These are phyloP conservation scores for Merluccius polli DNA, from an alignment of 2,797 vertebrate genomes.

Conservation along the genomic window DNA sequence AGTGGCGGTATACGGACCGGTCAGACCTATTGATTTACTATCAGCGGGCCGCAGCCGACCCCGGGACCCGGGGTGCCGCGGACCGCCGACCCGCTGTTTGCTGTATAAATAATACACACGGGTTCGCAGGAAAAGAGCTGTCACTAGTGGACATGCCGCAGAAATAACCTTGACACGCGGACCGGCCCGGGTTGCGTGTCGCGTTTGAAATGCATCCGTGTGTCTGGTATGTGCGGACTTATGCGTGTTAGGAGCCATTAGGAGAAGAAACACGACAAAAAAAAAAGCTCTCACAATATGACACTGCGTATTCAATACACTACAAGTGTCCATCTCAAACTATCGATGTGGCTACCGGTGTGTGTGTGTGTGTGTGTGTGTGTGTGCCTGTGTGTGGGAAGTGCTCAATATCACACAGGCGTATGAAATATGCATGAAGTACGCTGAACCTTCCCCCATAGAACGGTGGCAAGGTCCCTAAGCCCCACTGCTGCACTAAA, in stretches of 20 bases:
- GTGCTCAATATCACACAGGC: constrained; percentile 45
- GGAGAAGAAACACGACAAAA: background rate
- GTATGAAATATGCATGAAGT: constrained; percentile 68
- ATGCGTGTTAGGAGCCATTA: background rate
- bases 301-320: background rate
- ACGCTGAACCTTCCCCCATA: constrained; percentile 46
- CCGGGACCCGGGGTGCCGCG: constrained; percentile 38
- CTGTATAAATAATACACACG: constrained; percentile 54
- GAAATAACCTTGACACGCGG: background rate
- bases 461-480: constrained; percentile 51
- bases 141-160: constrained; percentile 17
- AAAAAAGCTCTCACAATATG: background rate
- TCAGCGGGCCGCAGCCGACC: constrained; percentile 36
- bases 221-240: no score
- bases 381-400: constrained; percentile 2
- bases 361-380: background rate
- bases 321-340: background rate
- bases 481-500: constrained; percentile 24
- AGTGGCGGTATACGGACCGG: constrained; percentile 21
- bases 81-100: constrained; percentile 17
- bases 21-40: constrained; percentile 61
- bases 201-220: background rate
- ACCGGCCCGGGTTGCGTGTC: background rate
- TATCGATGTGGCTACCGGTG: background rate
- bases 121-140: constrained; percentile 32